Evolutionary conservation across 2,797 vertebrate genomes (phyloP).

Genomic region (Gymnoscopelus braueri): DNA sequence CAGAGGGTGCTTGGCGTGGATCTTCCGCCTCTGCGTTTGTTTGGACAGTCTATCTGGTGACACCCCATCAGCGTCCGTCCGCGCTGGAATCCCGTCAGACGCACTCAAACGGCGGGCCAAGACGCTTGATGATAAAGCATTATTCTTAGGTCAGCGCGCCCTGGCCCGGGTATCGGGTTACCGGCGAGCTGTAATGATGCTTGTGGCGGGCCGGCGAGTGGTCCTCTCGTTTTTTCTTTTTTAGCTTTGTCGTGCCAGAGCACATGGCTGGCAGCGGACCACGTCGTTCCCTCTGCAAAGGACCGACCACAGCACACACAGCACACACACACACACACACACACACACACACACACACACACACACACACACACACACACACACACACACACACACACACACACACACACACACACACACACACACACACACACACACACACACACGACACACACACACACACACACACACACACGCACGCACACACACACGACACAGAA

Average conservation of each 20-base stretch:
- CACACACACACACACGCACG: slow-evolving; percentile 40
- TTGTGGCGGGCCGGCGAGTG: slow-evolving; percentile 38
- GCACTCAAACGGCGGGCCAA: slow-evolving; percentile 27
- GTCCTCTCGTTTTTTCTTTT: not conserved
- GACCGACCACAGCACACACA: slow-evolving; percentile 15
- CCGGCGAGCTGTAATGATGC: slow-evolving; percentile 51
- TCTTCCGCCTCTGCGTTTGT: slow-evolving; percentile 46
- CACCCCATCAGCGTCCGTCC: slow-evolving; percentile 59
- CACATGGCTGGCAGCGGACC: slow-evolving; percentile 65
- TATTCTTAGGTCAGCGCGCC: slow-evolving; percentile 33
- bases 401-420: slow-evolving; percentile 23
- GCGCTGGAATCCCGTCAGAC: slow-evolving; percentile 39
- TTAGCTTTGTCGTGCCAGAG: slow-evolving; percentile 52
- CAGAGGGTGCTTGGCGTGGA: slow-evolving; percentile 46
- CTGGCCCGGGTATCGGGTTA: slow-evolving; percentile 60
- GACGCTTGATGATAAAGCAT: slow-evolving; percentile 29
- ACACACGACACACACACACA: slow-evolving; percentile 32
- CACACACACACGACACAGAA: slow-evolving; percentile 24
- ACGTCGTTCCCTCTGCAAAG: slow-evolving; percentile 25
- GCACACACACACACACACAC: slow-evolving; percentile 23
- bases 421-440: slow-evolving; percentile 23
- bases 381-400: slow-evolving; percentile 30
- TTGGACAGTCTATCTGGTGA: slow-evolving; percentile 65
- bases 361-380: too few species aligned
- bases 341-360: slow-evolving; percentile 34